phyloP scores from a whole-genome alignment of 2,797 vertebrate species.

The Acanthiza pusilla region DNA sequence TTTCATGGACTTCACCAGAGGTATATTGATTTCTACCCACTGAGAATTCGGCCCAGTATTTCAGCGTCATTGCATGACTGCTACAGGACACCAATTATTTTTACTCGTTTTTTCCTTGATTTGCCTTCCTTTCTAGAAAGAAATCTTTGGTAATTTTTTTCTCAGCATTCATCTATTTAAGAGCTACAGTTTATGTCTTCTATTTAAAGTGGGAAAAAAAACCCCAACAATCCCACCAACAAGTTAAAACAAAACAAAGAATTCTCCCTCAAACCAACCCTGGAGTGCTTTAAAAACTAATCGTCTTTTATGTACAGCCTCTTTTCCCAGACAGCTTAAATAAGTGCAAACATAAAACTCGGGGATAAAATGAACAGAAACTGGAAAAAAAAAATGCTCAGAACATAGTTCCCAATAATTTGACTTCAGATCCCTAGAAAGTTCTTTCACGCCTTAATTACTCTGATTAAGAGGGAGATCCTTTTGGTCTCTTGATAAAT shows the following conservation, averaged over 20 bases:
- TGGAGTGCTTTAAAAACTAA: slow-evolving; percentile 74
- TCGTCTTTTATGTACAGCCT: slow-evolving; percentile 68
- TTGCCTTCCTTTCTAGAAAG: background rate
- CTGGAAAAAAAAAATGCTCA: slow-evolving; percentile 30
- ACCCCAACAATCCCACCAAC: background rate
- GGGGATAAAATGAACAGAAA: slow-evolving; percentile 63
- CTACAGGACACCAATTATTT: background rate
- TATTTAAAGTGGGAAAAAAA: background rate
- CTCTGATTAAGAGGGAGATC: slow-evolving; percentile 3
- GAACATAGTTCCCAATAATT: slow-evolving; percentile 32
- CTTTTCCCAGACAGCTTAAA: slow-evolving; percentile 70
- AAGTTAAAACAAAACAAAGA: slow-evolving; percentile 55
- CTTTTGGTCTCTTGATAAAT: background rate
- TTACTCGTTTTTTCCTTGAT: background rate
- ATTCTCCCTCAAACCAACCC: slow-evolving; percentile 58
- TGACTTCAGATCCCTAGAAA: slow-evolving; percentile 47
- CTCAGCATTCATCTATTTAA: slow-evolving; percentile 66
- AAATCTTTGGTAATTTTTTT: slow-evolving; percentile 54
- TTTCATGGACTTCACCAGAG: background rate
- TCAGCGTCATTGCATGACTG: background rate
- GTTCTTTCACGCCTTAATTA: slow-evolving; percentile 9
- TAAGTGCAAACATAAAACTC: slow-evolving; percentile 73
- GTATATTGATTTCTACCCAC: background rate
- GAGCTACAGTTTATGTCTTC: slow-evolving; percentile 64
- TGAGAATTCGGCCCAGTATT: background rate